Conservation (phyloP, 2,888 invertebrate species). For the Cosmia trapezina region DNA sequence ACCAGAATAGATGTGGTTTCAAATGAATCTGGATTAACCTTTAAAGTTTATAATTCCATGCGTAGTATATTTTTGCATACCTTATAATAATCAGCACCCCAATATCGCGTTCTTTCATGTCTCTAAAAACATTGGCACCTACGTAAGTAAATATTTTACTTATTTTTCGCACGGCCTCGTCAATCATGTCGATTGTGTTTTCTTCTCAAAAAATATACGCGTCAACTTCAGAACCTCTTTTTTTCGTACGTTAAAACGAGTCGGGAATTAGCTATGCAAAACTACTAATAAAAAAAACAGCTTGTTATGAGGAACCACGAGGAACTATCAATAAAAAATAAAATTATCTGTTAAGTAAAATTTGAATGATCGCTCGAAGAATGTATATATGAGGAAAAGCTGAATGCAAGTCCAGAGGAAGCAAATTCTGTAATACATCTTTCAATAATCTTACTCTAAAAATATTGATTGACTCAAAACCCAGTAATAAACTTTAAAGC, state of each 20-base stretch:
- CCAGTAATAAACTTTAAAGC: slow-evolving; percentile 22
- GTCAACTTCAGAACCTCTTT: too few relatives aligned
- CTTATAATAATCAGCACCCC: background rate
- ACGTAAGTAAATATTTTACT: background rate
- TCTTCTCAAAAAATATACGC: background rate
- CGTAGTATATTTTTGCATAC: background rate
- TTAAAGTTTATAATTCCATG: background rate
- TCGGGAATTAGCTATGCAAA: too few relatives aligned
- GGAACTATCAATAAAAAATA: background rate
- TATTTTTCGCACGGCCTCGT: background rate
- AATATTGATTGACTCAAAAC: background rate
- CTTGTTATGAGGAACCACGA: background rate
- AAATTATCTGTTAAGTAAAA: background rate
- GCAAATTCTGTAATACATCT: background rate
- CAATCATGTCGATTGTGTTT: background rate
- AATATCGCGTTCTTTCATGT: background rate
- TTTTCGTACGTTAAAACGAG: background rate
- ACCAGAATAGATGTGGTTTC: background rate
- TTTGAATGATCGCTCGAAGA: background rate
- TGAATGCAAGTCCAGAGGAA: background rate
- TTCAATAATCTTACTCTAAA: background rate
- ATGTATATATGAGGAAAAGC: background rate
- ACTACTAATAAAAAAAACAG: background rate
- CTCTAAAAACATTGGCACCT: background rate
- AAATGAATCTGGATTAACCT: background rate